Conservation (phyloP, 2,113 vertebrate genomes). For the Monopterus albus region DNA sequence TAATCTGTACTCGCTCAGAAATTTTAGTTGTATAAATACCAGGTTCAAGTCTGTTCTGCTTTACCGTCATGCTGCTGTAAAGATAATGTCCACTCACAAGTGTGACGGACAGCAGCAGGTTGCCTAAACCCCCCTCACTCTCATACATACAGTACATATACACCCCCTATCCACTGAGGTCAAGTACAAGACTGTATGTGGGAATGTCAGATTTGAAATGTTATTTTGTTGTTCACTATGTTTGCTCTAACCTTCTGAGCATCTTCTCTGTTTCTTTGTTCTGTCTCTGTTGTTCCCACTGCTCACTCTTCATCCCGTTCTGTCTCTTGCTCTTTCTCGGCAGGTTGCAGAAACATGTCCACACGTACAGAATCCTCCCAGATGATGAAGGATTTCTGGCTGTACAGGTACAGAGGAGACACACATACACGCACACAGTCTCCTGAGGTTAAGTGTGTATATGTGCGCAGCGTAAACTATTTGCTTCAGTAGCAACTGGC, state of each 20-base stretch:
- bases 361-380: conserved; percentile 95
- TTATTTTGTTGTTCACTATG: background rate
- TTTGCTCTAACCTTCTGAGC: background rate
- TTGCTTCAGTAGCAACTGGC: conserved; percentile 72
- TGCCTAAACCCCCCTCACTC: conserved; percentile 34
- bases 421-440: background rate
- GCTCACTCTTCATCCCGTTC: background rate
- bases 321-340: conserved; percentile 29
- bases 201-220: background rate
- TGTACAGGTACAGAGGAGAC: conserved; percentile 87
- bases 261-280: background rate
- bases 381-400: conserved; percentile 95
- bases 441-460: conserved; percentile 40
- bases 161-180: conserved; percentile 22
- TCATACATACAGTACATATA: background rate
- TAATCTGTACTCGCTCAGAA: no score
- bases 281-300: background rate
- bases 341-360: conserved; percentile 97
- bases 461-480: conserved; percentile 36
- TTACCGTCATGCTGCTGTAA: conserved; percentile 53
- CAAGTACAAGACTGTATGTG: conserved; percentile 16
- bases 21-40: background rate
- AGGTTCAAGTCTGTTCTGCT: background rate
- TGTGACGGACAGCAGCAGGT: conserved; percentile 79
- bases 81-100: conserved; percentile 43